These are phyloP conservation scores for Drosophila neotestacea DNA, from an alignment of 2,888 invertebrate genomes.

Conservation along the genomic window DNA sequence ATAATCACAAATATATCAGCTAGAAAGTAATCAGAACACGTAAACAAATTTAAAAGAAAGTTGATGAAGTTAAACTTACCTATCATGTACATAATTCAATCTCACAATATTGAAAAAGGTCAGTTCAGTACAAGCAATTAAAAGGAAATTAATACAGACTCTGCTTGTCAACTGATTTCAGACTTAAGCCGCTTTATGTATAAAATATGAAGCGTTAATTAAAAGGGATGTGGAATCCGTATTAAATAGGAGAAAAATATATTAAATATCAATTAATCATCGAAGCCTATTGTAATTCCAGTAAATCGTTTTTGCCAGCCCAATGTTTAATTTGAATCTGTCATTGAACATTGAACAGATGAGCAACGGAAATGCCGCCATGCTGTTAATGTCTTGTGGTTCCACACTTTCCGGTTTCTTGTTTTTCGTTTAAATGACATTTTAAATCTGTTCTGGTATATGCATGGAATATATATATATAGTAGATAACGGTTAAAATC, in stretches of 20 bases:
- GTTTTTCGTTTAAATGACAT: slow-evolving; percentile 2
- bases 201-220: slow-evolving; percentile 47
- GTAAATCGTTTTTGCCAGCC: slow-evolving; percentile 42
- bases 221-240: slow-evolving; percentile 43
- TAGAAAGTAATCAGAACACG: too few species aligned
- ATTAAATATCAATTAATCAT: slow-evolving; percentile 52
- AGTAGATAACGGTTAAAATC: too few species aligned
- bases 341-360: slow-evolving; percentile 19
- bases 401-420: not conserved
- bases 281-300: slow-evolving; percentile 25
- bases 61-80: not conserved
- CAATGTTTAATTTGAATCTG: slow-evolving; percentile 48
- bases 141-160: slow-evolving; percentile 29
- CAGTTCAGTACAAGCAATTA: slow-evolving; percentile 9
- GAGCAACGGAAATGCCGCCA: slow-evolving; percentile 46
- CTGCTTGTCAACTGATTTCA: slow-evolving; percentile 50
- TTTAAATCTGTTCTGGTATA: slow-evolving; percentile 11
- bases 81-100: not conserved
- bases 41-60: too few species aligned
- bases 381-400: slow-evolving; percentile 35
- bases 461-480: too few species aligned
- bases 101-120: not conserved
- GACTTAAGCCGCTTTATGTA: slow-evolving; percentile 56
- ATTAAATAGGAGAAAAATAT: slow-evolving; percentile 53
- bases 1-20: too few species aligned